Base-by-base conservation (phyloP, 2,888 invertebrate genomes). In the Tipula confusa region DNA sequence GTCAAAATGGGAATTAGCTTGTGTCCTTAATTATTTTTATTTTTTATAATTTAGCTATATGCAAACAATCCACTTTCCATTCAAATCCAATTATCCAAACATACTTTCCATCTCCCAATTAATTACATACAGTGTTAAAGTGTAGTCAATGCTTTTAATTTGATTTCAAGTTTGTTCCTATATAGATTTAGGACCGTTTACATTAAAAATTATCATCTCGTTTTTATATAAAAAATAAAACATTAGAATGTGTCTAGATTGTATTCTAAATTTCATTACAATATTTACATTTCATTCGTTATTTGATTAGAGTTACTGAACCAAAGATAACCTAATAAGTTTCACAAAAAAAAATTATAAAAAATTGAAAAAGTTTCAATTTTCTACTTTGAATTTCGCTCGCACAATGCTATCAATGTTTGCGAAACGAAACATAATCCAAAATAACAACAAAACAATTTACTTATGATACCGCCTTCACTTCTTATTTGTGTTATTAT, bases 361-460 rank as follows among this genome's bases (percentile, higher is more conserved):
- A 38, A 38, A 38, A 38, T n/a, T n/a, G 15, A 43, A 43, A 43
- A 64, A 64, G 64, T 64, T 64, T 64, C 64, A 64, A n/a, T 64
- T 64, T 64, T 64, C 64, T 2, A 64, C 64, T 24, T 64, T 64
- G 64, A 64, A 64, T 64, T 24, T 64, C n/a, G n/a, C n/a, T n/a
- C n/a, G n/a, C n/a, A n/a, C n/a, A n/a, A n/a, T n/a, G n/a, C n/a
- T n/a, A n/a, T n/a, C 64, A 64, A 64, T 24, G 24, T 24, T 64
- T 24, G 36, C 15, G 24, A 13, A 64, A 64, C 64, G 64, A 64
- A 64, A 64, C 11, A 9, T 64, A 64, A 64, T 64, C 64, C 24
- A 64, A 64, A 64, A 64, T 24, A 64, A 64, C 64, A 64, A 64
- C 64, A 64, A 64, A 64, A 64, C 64, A 64, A 64, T 24, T 43